Evolutionary conservation across 2,113 vertebrate genomes (phyloP), one percentile per base, ranked within the genome.

Genomic region (Entelurus aequoreus): DNA sequence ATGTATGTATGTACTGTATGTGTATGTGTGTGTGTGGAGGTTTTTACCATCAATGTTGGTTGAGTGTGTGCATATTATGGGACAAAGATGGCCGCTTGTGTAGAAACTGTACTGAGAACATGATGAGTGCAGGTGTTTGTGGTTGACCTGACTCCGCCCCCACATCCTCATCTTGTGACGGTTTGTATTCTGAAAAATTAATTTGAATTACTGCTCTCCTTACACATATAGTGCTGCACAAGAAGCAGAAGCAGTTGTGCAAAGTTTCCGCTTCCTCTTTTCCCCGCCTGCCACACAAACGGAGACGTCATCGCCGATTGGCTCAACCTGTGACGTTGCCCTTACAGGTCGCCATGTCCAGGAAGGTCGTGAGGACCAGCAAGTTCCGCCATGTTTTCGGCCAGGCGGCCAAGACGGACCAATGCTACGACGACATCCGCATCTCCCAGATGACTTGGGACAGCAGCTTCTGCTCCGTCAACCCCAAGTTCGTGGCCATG

Each of bases 381-480:
- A 95, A 95, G 86, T 95, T 95, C 82, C 94, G 94, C 9, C 94
- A 95, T 0, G 93, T 95, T 72, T 95, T 94, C 13, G 94, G 94
- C 13, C 93, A 95, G 85, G 90, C 81, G 0, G 75, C 89, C 67
- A 95, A 95, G 79, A 86, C 92, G 0, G 94, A 95, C 80, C 94
- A 94, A 69, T 95, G 94, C 80, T 95, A 95, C 62, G 94, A 95
- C 55, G 94, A 95, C 73, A 94, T 95, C 69, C 87, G 94, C 0
- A 93, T 95, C 78, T 94, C 94, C 36, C 94, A 95, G 87, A 94
- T 93, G 89, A 95, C 94, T 51, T 95, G 94, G 94, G 94, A 95
- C 86, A 93, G 93, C 78, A 93, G 92, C 79, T 95, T 95, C 88
- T 95, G 94, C 68, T 71, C 93, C 0, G 93, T 95, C 53, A 95